Percentiles rank a stretch among this genome's conserved stretches.
Evolutionary conservation across 2,888 invertebrate species (phyloP).

Genomic region (Hypercompe scribonia): DNA sequence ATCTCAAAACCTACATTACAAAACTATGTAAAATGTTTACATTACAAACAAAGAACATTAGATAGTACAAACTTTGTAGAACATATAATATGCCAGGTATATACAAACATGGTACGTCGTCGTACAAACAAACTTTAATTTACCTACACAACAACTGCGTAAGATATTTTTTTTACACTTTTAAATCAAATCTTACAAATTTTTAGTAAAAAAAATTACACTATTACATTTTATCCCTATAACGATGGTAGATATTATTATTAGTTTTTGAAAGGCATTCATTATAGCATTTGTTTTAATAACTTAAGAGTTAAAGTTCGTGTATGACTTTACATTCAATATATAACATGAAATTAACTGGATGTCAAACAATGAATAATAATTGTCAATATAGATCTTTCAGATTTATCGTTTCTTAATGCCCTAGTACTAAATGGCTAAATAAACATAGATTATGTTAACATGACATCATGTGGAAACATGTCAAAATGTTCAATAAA

Average conservation of each 20-base stretch:
- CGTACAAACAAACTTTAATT: not conserved
- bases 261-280: not conserved
- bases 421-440: slow-evolving; percentile 35
- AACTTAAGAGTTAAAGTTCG: not conserved
- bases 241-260: no score
- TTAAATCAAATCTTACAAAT: no score
- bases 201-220: no score
- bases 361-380: slow-evolving; percentile 36
- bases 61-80: slow-evolving; percentile 33
- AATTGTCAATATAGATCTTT: slow-evolving; percentile 53
- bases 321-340: no score
- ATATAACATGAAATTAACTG: slow-evolving; percentile 16
- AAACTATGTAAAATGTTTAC: slow-evolving; percentile 37
- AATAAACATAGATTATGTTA: slow-evolving; percentile 54
- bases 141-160: not conserved
- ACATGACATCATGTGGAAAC: slow-evolving; percentile 64
- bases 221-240: no score
- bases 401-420: slow-evolving; percentile 4
- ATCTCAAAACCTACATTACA: slow-evolving; percentile 47
- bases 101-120: no score
- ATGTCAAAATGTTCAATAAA: slow-evolving; percentile 59
- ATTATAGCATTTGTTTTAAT: not conserved
- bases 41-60: slow-evolving; percentile 19
- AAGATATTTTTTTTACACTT: not conserved
- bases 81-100: not conserved